Evolutionary conservation across 1,140 invertebrate species (phyloP).

Genomic region (Danaus plexippus): DNA sequence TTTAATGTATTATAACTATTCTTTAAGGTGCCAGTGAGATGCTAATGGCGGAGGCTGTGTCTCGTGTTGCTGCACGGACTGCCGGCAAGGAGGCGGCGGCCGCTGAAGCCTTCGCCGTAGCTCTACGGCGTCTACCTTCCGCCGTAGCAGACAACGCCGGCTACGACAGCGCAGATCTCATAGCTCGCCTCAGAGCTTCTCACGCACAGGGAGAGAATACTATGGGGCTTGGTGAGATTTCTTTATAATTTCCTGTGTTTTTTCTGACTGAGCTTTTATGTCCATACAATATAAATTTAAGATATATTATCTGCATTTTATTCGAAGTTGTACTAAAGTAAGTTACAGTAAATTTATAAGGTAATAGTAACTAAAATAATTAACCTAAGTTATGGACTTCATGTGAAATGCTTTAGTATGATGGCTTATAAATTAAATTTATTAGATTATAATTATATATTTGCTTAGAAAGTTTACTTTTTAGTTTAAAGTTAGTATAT

Average conservation of each 20-base stretch:
- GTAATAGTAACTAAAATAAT: too few relatives aligned
- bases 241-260: constrained; percentile 4
- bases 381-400: too few relatives aligned
- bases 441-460: too few relatives aligned
- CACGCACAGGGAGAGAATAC: constrained; percentile 85
- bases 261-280: background rate
- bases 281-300: too few relatives aligned
- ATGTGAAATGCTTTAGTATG: too few relatives aligned
- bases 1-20: background rate
- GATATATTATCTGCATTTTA: too few relatives aligned
- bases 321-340: too few relatives aligned
- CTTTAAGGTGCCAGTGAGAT: constrained; percentile 88
- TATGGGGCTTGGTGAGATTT: constrained; percentile 84
- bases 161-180: constrained; percentile 95
- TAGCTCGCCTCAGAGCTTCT: constrained; percentile 90
- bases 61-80: constrained; percentile 86
- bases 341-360: too few relatives aligned
- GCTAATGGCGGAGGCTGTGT: constrained; percentile 95
- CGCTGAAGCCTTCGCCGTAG: constrained; percentile 95
- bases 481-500: too few relatives aligned
- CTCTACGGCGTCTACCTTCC: constrained; percentile 90
- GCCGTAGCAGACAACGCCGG: constrained; percentile 99
- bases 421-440: too few relatives aligned
- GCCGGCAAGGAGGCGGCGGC: constrained; percentile 98
- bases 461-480: too few relatives aligned